These are phyloP conservation scores for Beris chalybata DNA, from an alignment of 2,888 invertebrate species.

Conservation along the genomic window DNA sequence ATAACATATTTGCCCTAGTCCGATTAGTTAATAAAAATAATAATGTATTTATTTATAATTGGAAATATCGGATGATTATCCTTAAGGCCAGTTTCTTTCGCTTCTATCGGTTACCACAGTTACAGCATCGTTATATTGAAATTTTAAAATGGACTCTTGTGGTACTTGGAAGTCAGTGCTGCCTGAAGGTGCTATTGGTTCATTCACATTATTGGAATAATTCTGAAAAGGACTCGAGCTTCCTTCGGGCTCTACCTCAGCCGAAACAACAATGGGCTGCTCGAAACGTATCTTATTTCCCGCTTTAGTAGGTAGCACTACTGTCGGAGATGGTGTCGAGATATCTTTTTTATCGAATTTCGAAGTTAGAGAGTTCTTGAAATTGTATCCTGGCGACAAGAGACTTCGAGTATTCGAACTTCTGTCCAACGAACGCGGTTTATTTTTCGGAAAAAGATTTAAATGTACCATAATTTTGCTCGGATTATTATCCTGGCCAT, in stretches of 20 bases:
- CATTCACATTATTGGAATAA: too few species aligned
- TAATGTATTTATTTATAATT: too few species aligned
- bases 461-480: slow-evolving; percentile 67
- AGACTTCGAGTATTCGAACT: neutral
- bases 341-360: neutral
- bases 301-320: neutral
- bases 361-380: neutral
- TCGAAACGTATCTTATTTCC: neutral
- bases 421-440: slow-evolving; percentile 39
- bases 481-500: slow-evolving; percentile 48
- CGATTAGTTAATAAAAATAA: too few species aligned
- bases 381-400: neutral
- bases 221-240: too few species aligned
- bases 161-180: neutral
- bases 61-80: too few species aligned
- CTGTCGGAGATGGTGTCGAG: too few species aligned
- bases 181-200: too few species aligned
- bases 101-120: neutral
- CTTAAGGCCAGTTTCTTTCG: too few species aligned
- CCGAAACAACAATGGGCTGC: neutral
- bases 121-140: slow-evolving; percentile 3
- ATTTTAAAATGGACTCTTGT: neutral
- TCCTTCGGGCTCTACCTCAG: neutral
- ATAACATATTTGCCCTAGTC: too few species aligned
- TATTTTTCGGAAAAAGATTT: slow-evolving; percentile 65